Evolutionary conservation across 1,140 invertebrate species (phyloP), one percentile per base, ranked within the genome.

Genomic region (Pseudomyrmex pallidus): DNA sequence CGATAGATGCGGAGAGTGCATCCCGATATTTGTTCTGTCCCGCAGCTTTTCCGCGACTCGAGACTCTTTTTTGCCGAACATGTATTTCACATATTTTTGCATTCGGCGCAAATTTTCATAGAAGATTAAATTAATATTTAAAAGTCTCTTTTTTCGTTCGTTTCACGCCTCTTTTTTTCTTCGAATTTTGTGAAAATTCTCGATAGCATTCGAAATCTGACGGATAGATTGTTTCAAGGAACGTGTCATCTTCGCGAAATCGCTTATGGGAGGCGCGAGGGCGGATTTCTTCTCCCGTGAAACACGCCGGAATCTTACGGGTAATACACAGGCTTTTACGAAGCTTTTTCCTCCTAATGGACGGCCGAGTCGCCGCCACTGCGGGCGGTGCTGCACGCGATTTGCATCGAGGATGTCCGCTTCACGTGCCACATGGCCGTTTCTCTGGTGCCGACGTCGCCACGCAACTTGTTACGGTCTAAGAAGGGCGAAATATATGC

Each of bases 341-440:
- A 54, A 25, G 64, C 50, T 77, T 61, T 85, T 83, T 83, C 80
- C 59, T 63, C 50, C 64, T 83, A 76, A 85, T 72, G 50, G 70
- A 68, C 70, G 72, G 20, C 12, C 52, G 50, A 56, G 44, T 62
- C 44, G 46, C 20, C 46, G 15, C 64, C 64, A 48, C n/a, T 59
- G 66, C 66, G 64, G 64, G 57, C 61, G 64, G 78, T 25, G 56
- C 54, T n/a, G 70, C 70, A 85, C 52, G 78, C 80, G 72, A 85
- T 83, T 85, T 85, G 80, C 80, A 85, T 85, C 66, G 72, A 52
- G 52, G 80, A 85, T 85, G 57, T 66, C 48, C 72, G 84, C 48
- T 72, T 85, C 80, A 83, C 84, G 78, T 85, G 84, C 72, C 64
- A 76, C 80, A 57, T 70, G 22, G 84, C 72, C 67, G 66, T 85